phyloP scores from a whole-genome alignment of 2,113 vertebrate species.

The Triplophysa rosa region DNA sequence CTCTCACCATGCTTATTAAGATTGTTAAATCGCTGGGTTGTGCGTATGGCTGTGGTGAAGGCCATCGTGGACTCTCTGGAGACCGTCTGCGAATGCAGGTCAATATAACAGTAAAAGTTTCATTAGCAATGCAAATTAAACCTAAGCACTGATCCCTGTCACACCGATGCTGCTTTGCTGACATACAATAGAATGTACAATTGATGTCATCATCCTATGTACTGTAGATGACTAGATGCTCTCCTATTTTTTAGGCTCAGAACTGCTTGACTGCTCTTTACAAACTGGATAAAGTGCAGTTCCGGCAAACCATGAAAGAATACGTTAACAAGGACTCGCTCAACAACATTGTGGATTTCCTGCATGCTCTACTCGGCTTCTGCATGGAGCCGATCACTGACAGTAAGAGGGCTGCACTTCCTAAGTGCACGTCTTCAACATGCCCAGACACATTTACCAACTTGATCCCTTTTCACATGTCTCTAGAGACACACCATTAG shows the following conservation, averaged over 20 bases:
- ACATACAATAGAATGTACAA: not conserved
- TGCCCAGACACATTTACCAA: not conserved
- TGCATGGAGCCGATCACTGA: slow-evolving; percentile 99
- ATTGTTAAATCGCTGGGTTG: slow-evolving; percentile 98
- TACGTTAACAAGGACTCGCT: slow-evolving; percentile 98
- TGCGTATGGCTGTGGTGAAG: slow-evolving; percentile 98
- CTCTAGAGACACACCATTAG: slow-evolving; percentile 1
- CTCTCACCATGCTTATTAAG: slow-evolving; percentile 97
- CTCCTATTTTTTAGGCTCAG: slow-evolving; percentile 81
- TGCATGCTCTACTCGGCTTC: slow-evolving; percentile 97
- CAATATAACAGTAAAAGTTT: slow-evolving; percentile 50
- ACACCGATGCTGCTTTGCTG: not conserved
- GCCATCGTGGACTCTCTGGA: slow-evolving; percentile 94
- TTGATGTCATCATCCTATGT: too few species aligned
- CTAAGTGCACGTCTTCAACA: slow-evolving; percentile 1
- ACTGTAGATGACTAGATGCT: not conserved
- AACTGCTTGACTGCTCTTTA: slow-evolving; percentile 95
- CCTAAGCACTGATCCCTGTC: not conserved
- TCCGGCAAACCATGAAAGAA: slow-evolving; percentile 95
- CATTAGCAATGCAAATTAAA: not conserved
- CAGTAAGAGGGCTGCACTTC: slow-evolving; percentile 80
- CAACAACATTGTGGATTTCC: slow-evolving; percentile 99
- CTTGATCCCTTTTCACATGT: not conserved
- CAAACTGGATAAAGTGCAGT: slow-evolving; percentile 95
- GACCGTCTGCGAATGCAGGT: slow-evolving; percentile 98